A percentile compares a stretch with the other conserved stretches of the same genome.
Conservation (phyloP, 2,113 vertebrate species). For the Empidonax alnorum region DNA sequence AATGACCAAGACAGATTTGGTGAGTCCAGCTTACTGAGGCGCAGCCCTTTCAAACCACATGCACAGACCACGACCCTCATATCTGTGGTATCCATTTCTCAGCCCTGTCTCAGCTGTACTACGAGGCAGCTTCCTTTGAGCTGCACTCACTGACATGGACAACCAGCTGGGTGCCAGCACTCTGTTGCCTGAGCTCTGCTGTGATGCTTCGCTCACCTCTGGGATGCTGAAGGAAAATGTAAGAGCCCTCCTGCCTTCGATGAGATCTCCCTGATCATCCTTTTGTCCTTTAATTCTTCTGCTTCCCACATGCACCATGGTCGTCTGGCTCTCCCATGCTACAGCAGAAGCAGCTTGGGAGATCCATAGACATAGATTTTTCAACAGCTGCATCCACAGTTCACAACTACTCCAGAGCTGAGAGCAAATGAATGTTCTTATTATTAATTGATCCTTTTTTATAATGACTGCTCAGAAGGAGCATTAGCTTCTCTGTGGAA, state of each 20-base stretch:
- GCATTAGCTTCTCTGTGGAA: not conserved
- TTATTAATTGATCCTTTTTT: not conserved
- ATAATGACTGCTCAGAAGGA: not conserved
- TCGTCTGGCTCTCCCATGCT: not conserved
- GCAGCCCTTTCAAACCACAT: not conserved
- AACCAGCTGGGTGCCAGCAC: rapidly evolving
- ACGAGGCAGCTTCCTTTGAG: rapidly evolving
- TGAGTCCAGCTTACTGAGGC: not conserved
- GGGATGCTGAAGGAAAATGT: not conserved
- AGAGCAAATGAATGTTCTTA: not conserved
- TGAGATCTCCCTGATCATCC: not conserved
- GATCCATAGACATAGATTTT: not conserved
- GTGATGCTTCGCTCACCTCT: rapidly evolving
- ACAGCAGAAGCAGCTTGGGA: not conserved
- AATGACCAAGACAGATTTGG: not conserved
- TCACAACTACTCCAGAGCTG: not conserved
- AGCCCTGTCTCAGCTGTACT: no score
- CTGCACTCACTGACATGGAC: not conserved
- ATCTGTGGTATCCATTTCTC: not conserved
- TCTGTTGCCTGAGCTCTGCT: not conserved
- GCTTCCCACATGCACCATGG: not conserved
- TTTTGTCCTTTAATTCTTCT: not conserved
- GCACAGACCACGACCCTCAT: not conserved
- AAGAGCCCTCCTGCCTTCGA: not conserved
- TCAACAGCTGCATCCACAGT: not conserved